A percentile compares a stretch with the other conserved stretches of the same genome.
Conservation (phyloP, 1,140 invertebrate species). For the Euura lappo region DNA sequence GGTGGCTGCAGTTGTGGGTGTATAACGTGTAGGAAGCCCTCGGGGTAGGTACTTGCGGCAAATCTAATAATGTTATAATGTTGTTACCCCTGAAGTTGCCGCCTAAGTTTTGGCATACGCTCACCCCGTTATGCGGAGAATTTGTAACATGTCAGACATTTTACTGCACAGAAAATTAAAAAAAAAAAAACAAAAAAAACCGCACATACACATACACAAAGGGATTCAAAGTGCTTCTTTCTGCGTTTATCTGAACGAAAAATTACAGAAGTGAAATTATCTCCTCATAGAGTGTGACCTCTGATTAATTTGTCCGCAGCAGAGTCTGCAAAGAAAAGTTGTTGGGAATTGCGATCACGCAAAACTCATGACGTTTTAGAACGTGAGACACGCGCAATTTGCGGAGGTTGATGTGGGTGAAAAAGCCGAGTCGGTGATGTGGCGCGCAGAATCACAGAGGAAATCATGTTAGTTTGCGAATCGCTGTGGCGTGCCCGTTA, state of each 20-base stretch:
- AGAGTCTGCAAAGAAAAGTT: too few relatives aligned
- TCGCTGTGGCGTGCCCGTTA: conserved; percentile 40
- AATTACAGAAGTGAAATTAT: too few relatives aligned
- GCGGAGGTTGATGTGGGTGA: background rate
- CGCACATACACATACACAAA: too few relatives aligned
- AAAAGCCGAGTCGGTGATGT: background rate
- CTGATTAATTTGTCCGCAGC: too few relatives aligned
- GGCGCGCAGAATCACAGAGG: conserved; percentile 30
- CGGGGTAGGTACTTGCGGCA: conserved; percentile 59
- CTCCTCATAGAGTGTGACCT: too few relatives aligned
- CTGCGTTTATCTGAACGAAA: too few relatives aligned
- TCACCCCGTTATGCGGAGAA: conserved; percentile 41
- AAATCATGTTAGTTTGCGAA: conserved; percentile 42
- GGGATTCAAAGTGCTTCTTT: too few relatives aligned
- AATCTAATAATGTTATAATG: conserved; percentile 62
- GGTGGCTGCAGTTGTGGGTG: conserved; percentile 13
- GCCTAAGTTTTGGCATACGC: conserved; percentile 37
- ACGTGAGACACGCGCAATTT: too few relatives aligned
- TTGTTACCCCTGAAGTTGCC: conserved; percentile 52
- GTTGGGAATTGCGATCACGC: too few relatives aligned
- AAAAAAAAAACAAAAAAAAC: background rate
- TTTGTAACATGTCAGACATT: conserved; percentile 34
- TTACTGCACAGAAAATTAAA: background rate
- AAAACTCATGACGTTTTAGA: too few relatives aligned
- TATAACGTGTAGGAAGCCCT: conserved; percentile 35